A percentile compares a stretch with the other conserved stretches of the same genome.
Evolutionary conservation across 2,888 invertebrate genomes (phyloP).

Genomic region (Koerneria pararmatus): DNA sequence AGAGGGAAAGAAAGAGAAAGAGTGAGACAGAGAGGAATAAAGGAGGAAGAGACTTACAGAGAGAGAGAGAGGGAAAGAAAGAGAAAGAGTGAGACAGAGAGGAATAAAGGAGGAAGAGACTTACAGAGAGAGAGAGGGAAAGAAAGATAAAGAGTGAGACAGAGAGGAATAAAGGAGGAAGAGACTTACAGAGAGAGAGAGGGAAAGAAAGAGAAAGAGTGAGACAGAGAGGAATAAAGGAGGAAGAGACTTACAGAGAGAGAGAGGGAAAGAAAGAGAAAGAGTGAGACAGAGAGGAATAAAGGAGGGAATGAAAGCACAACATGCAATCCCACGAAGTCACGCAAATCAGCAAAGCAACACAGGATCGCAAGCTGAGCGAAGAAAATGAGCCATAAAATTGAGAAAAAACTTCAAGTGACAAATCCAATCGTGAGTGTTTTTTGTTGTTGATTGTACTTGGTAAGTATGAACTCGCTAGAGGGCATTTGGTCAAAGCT

Average conservation of each 20-base stretch:
- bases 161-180: slow-evolving; percentile 6
- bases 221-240: neutral
- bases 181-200: slow-evolving; percentile 9
- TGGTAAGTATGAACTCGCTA: no score
- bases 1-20: neutral
- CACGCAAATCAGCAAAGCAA: no score
- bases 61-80: slow-evolving; percentile 12
- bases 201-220: slow-evolving; percentile 10
- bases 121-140: no score
- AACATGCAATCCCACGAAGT: no score
- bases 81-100: slow-evolving; percentile 3
- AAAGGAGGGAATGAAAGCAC: neutral
- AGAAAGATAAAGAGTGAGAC: slow-evolving; percentile 1
- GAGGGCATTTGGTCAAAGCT: no score
- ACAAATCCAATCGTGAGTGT: no score
- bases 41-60: neutral
- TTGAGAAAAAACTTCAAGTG: no score
- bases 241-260: neutral
- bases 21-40: neutral
- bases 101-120: neutral
- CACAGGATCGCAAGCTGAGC: no score
- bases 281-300: slow-evolving; percentile 7
- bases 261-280: slow-evolving; percentile 4
- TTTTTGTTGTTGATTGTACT: no score
- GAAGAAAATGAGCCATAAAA: no score